A percentile compares a stretch with the other conserved stretches of the same genome.
phyloP scores from a whole-genome alignment of 1,140 invertebrate genomes.

The Panagrolaimus sp. region DNA sequence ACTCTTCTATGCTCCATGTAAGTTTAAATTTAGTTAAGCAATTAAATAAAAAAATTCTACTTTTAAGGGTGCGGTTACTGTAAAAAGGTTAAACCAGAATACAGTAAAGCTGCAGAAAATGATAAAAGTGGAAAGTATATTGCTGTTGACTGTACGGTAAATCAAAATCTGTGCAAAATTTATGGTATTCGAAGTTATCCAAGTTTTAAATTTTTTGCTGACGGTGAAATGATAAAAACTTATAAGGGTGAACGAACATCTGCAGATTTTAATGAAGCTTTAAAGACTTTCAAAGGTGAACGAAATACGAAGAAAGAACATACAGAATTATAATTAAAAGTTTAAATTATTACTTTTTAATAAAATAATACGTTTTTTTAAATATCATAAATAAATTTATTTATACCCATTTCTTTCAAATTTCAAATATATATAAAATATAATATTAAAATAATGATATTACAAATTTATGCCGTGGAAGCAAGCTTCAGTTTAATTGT shows the following conservation, averaged over 20 bases:
- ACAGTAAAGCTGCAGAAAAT: conserved; percentile 8
- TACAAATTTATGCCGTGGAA: too few species aligned
- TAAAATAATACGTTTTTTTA: too few species aligned
- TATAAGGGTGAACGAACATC: background rate
- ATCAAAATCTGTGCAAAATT: background rate
- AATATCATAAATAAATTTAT: too few species aligned
- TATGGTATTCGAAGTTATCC: background rate
- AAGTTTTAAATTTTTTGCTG: background rate
- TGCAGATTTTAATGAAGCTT: too few species aligned
- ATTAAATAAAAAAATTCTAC: background rate
- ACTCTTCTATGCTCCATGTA: conserved; percentile 13
- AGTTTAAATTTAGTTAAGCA: background rate
- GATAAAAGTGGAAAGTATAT: background rate
- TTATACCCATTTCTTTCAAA: too few species aligned
- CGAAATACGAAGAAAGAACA: too few species aligned
- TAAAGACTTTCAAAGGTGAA: too few species aligned
- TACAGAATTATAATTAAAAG: too few species aligned
- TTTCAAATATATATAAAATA: too few species aligned
- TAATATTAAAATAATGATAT: too few species aligned
- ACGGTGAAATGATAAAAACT: background rate
- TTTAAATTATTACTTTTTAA: too few species aligned
- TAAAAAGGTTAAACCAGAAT: conserved; percentile 5
- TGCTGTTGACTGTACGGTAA: conserved; percentile 5
- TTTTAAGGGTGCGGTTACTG: conserved; percentile 5
- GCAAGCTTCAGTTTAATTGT: too few species aligned